These are phyloP conservation scores for Eristalis pertinax DNA, from an alignment of 2,888 invertebrate species.

Conservation along the genomic window DNA sequence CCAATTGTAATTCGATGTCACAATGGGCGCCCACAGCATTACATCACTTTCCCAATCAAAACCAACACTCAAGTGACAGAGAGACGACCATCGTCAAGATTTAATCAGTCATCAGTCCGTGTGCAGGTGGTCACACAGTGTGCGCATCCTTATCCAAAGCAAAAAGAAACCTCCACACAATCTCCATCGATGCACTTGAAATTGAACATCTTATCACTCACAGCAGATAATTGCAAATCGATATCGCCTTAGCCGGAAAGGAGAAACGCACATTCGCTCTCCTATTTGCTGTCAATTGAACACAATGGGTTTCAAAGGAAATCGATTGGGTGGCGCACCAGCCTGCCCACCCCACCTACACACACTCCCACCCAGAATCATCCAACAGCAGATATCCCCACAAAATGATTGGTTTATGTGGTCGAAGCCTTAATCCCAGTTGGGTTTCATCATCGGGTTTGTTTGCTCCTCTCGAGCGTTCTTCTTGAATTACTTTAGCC, in stretches of 20 bases:
- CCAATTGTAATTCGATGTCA: background rate
- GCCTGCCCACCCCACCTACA: background rate
- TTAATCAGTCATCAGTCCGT: background rate
- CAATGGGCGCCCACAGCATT: background rate
- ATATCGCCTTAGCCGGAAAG: background rate
- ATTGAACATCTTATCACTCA: slow-evolving; percentile 3
- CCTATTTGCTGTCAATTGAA: background rate
- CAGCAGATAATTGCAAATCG: slow-evolving; percentile 12
- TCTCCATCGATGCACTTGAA: background rate
- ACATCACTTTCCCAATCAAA: background rate
- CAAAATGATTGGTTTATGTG: slow-evolving; percentile 66
- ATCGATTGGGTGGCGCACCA: slow-evolving; percentile 4
- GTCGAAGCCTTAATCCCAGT: slow-evolving; percentile 60
- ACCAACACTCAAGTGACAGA: background rate
- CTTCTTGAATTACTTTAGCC: slow-evolving; percentile 62
- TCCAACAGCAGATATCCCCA: slow-evolving; percentile 35
- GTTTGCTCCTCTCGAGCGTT: slow-evolving; percentile 40
- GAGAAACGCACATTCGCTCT: background rate
- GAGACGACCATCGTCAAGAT: background rate
- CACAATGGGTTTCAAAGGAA: background rate
- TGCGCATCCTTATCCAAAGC: background rate
- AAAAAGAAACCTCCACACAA: background rate
- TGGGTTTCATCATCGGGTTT: slow-evolving; percentile 59
- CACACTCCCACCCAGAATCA: background rate
- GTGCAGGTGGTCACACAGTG: no score